Percentiles rank a stretch among this genome's conserved stretches.
Conservation (phyloP, 2,888 invertebrate genomes). For the Apodemia mormo region DNA sequence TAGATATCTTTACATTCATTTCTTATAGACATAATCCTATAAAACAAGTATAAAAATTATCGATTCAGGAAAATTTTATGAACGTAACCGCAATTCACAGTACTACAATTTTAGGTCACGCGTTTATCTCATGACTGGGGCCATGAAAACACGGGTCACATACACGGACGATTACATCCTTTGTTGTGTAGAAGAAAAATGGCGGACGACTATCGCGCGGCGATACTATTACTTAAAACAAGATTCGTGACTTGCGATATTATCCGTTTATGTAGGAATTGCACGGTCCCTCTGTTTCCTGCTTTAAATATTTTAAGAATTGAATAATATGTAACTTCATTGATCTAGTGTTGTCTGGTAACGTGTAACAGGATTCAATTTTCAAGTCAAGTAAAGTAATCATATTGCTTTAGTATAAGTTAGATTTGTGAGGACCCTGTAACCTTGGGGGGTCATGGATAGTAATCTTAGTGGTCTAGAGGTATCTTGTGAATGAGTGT, state of each 20-base stretch:
- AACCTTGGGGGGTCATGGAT: too few relatives aligned
- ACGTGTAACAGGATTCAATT: too few relatives aligned
- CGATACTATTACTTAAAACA: conserved; percentile 65
- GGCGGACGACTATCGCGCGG: conserved; percentile 46
- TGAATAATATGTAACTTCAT: too few relatives aligned
- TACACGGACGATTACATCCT: conserved; percentile 66
- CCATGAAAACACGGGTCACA: conserved; percentile 46
- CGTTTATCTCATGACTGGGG: conserved; percentile 20
- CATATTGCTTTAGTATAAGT: too few relatives aligned
- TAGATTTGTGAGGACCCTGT: too few relatives aligned
- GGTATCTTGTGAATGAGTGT: too few relatives aligned
- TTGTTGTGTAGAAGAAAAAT: conserved; percentile 72
- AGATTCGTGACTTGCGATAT: conserved; percentile 53
- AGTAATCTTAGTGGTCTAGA: too few relatives aligned
- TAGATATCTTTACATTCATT: background rate
- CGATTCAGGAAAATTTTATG: background rate
- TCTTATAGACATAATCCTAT: background rate
- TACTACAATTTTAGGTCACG: conserved; percentile 6
- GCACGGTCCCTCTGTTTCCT: conserved; percentile 23
- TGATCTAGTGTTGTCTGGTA: too few relatives aligned
- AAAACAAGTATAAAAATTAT: background rate
- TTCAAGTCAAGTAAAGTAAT: too few relatives aligned
- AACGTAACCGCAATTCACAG: background rate
- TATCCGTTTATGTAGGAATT: conserved; percentile 14
- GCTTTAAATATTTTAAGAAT: background rate